A percentile compares a stretch with the other conserved stretches of the same genome.
Conservation (phyloP, 2,113 vertebrate species). For the Hypanus sabinus region DNA sequence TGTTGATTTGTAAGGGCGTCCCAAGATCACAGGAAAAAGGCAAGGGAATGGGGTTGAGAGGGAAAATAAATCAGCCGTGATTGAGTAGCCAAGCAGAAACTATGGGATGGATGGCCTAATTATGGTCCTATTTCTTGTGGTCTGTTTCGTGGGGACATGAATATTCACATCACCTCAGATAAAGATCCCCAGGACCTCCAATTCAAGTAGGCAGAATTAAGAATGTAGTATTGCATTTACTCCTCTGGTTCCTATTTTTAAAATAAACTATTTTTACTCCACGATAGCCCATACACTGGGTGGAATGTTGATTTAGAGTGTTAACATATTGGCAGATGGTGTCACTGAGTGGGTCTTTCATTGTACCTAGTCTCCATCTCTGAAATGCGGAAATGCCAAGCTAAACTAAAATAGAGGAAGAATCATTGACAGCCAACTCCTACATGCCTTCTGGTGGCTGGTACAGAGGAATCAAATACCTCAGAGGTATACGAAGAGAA, state of each 20-base stretch:
- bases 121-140: too few species aligned
- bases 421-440: conserved; percentile 2
- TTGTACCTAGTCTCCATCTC: not conserved
- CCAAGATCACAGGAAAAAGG: too few species aligned
- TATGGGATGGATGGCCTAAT: too few species aligned
- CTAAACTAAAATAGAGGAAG: not conserved
- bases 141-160: not conserved
- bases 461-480: not conserved
- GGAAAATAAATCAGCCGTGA: too few species aligned
- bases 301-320: not conserved
- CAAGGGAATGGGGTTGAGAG: too few species aligned
- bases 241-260: not conserved
- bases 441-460: conserved; percentile 1
- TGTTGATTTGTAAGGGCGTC: too few species aligned
- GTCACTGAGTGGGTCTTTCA: conserved; percentile 4
- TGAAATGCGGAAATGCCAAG: not conserved
- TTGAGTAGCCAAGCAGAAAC: too few species aligned
- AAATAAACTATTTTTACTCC: not conserved
- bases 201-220: not conserved
- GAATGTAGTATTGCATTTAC: not conserved
- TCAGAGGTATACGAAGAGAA: not conserved
- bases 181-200: not conserved
- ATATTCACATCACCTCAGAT: not conserved
- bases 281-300: not conserved
- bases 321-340: not conserved